A percentile compares a stretch with the other conserved stretches of the same genome.
Evolutionary conservation across 2,888 invertebrate species (phyloP).

Genomic region (Buathra laborator): DNA sequence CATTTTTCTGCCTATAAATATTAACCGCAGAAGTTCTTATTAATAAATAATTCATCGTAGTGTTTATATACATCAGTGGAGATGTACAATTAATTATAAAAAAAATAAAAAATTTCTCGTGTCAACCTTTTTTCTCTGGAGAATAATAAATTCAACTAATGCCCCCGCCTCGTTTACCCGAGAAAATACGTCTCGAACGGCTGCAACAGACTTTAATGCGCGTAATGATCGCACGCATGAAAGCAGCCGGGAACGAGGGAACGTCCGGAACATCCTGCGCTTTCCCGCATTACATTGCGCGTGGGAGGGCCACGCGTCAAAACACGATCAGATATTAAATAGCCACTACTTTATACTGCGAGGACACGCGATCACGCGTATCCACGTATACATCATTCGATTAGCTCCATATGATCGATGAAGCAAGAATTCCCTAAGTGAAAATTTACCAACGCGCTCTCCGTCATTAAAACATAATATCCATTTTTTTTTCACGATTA

Average conservation of each 20-base stretch:
- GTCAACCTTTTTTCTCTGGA: not conserved
- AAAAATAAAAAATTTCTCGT: too few species aligned
- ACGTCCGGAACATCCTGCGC: constrained; percentile 73
- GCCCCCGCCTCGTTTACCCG: not conserved
- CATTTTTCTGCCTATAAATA: too few species aligned
- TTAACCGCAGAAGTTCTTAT: too few species aligned
- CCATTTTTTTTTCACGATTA: not conserved
- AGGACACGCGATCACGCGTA: constrained; percentile 60
- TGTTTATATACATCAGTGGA: too few species aligned
- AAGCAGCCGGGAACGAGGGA: constrained; percentile 57
- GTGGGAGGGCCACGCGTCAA: constrained; percentile 82
- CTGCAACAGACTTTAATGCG: constrained; percentile 81
- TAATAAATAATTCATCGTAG: too few species aligned
- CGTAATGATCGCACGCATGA: constrained; percentile 78
- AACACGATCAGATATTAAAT: constrained; percentile 74
- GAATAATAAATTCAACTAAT: constrained; percentile 2
- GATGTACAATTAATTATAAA: too few species aligned
- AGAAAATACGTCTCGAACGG: constrained; percentile 23
- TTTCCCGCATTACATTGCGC: constrained; percentile 65
- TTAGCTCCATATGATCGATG: not conserved
- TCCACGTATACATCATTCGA: constrained; percentile 21
- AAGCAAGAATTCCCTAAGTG: not conserved
- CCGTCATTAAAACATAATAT: not conserved
- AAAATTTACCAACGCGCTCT: not conserved
- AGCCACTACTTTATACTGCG: constrained; percentile 12